Percentiles rank a stretch among this genome's conserved stretches.
These are phyloP conservation scores for Gasterosteus aculeatus DNA, from an alignment of 2,113 vertebrate genomes.

Conservation along the genomic window DNA sequence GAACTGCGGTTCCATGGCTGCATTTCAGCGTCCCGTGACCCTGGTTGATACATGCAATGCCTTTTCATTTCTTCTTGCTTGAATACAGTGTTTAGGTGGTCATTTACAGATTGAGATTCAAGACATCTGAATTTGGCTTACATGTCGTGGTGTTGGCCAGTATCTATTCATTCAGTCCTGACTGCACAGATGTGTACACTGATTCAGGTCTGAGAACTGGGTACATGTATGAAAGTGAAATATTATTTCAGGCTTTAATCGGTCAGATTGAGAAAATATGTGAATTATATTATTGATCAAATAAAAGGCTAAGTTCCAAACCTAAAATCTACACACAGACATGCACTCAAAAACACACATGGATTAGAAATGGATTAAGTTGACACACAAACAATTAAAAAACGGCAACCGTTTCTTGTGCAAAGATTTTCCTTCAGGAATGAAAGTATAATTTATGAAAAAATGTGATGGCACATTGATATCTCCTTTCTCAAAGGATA, in stretches of 20 bases:
- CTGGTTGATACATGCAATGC: not conserved
- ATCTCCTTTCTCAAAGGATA: slow-evolving; percentile 51
- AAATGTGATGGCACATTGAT: slow-evolving; percentile 68
- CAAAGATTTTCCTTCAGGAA: slow-evolving; percentile 70
- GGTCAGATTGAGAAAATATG: slow-evolving; percentile 20
- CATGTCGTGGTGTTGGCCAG: not conserved
- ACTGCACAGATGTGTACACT: not conserved
- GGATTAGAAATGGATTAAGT: slow-evolving; percentile 46
- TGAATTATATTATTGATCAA: slow-evolving; percentile 23
- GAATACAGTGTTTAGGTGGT: slow-evolving; percentile 29
- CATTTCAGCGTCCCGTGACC: slow-evolving; percentile 1
- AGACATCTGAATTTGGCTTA: not conserved
- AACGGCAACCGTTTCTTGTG: slow-evolving; percentile 59
- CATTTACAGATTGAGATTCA: slow-evolving; percentile 45
- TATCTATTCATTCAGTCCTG: not conserved
- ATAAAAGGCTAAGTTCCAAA: slow-evolving; percentile 29
- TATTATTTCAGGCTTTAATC: slow-evolving; percentile 20
- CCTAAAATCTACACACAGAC: slow-evolving; percentile 12
- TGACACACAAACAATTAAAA: slow-evolving; percentile 46
- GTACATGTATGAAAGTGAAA: slow-evolving; percentile 8
- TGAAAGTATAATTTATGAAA: slow-evolving; percentile 56
- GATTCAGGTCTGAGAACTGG: slow-evolving; percentile 28
- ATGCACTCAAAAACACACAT: not conserved
- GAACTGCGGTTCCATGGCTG: not conserved
- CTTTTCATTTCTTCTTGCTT: slow-evolving; percentile 6